These are phyloP conservation scores for Nothoprocta perdicaria DNA, from an alignment of 2,113 vertebrate species.

Conservation along the genomic window DNA sequence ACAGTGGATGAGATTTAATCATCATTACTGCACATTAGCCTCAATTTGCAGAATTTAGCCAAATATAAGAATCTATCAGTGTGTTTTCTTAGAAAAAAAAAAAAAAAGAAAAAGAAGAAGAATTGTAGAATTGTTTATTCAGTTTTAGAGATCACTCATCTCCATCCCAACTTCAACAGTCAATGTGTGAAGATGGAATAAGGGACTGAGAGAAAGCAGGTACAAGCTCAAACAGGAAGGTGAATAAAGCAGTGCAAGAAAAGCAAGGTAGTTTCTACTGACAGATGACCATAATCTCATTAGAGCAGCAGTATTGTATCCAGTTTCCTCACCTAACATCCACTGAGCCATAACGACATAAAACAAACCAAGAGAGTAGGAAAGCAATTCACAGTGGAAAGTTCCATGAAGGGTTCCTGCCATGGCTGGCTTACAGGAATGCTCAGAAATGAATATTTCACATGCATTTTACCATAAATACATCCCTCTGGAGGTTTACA, in stretches of 20 bases:
- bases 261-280: slow-evolving; percentile 37
- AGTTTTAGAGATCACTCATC: not conserved
- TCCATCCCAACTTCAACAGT: not conserved
- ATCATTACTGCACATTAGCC: not conserved
- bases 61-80: not conserved
- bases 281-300: slow-evolving; percentile 12
- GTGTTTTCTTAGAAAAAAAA: not conserved
- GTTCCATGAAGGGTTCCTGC: slow-evolving; percentile 61
- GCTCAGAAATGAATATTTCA: slow-evolving; percentile 38
- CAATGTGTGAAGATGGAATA: not conserved
- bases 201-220: slow-evolving; percentile 18
- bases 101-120: too few species aligned
- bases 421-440: slow-evolving; percentile 51
- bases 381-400: slow-evolving; percentile 51
- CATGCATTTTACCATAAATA: slow-evolving; percentile 32
- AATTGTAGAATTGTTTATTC: not conserved
- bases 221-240: slow-evolving; percentile 36
- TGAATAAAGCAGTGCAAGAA: slow-evolving; percentile 1
- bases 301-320: slow-evolving; percentile 31
- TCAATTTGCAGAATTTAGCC: slow-evolving; percentile 4
- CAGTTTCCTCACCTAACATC: slow-evolving; percentile 46
- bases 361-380: not conserved
- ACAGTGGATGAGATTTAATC: slow-evolving; percentile 29
- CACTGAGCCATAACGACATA: slow-evolving; percentile 58
- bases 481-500: slow-evolving; percentile 30